Percentiles rank a stretch among this genome's conserved stretches.
phyloP scores from a whole-genome alignment of 2,113 vertebrate genomes.

The Macaca fascicularis region T2T-MFA8v1.1 NC_088380.1:103902501-103903000 shows the following conservation, averaged over 20 bases:
- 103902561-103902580: slow-evolving; percentile 38
- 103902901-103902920: slow-evolving; percentile 44
- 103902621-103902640: slow-evolving; percentile 76
- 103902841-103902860: slow-evolving; percentile 69
- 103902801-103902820: slow-evolving; percentile 69
- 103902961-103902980: slow-evolving; percentile 56
- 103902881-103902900: slow-evolving; percentile 39
- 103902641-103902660: slow-evolving; percentile 42
- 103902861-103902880: slow-evolving; percentile 61
- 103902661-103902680: slow-evolving; percentile 68
- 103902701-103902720: slow-evolving; percentile 75
- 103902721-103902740: slow-evolving; percentile 72
- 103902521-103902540: slow-evolving; percentile 39
- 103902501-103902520: slow-evolving; percentile 33
- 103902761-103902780: slow-evolving; percentile 57
- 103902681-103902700: slow-evolving; percentile 68
- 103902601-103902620: slow-evolving; percentile 61
- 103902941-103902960: slow-evolving; percentile 4
- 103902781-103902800: slow-evolving; percentile 67
- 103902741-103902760: slow-evolving; percentile 28
- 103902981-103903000: slow-evolving; percentile 23
- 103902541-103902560: slow-evolving; percentile 44
- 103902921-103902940: not conserved
- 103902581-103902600: slow-evolving; percentile 19
- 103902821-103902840: slow-evolving; percentile 54